phyloP scores from a whole-genome alignment of 2,113 vertebrate species.

The Odocoileus hemionus region DNA sequence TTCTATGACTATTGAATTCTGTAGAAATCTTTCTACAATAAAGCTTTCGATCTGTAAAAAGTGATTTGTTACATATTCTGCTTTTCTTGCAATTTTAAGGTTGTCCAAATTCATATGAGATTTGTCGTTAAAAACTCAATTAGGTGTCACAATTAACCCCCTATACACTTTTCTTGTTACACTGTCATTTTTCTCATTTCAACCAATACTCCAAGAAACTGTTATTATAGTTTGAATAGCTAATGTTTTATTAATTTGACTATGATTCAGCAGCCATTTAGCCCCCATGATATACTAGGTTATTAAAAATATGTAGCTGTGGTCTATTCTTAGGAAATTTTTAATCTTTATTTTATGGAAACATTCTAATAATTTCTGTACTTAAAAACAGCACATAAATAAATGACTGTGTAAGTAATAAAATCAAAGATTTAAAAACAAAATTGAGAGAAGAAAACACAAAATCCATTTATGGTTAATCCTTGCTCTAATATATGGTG shows the following conservation, averaged over 20 bases:
- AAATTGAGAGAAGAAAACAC: neutral
- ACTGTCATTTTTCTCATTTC: neutral
- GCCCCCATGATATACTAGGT: neutral
- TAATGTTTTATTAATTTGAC: conserved; percentile 5
- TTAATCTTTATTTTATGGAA: neutral
- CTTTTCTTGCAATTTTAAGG: conserved; percentile 25
- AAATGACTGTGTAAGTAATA: neutral
- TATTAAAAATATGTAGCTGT: neutral
- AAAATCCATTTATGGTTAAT: neutral
- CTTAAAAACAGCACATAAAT: neutral
- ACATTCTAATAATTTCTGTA: neutral
- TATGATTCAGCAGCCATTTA: neutral
- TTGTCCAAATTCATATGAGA: neutral
- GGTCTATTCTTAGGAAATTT: neutral
- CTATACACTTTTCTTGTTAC: neutral
- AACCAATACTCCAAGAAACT: neutral
- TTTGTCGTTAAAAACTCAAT: conserved; percentile 22
- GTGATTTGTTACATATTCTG: neutral
- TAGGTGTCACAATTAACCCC: neutral
- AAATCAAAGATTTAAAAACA: neutral
- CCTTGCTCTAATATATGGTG: neutral
- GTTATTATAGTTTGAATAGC: neutral
- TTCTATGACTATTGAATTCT: conserved; percentile 27
- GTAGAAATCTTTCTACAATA: conserved; percentile 31
- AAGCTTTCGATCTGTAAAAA: conserved; percentile 33